Evolutionary conservation across 2,888 invertebrate species (phyloP), one percentile per base, ranked within the genome.

Genomic region (Elegia similella): DNA sequence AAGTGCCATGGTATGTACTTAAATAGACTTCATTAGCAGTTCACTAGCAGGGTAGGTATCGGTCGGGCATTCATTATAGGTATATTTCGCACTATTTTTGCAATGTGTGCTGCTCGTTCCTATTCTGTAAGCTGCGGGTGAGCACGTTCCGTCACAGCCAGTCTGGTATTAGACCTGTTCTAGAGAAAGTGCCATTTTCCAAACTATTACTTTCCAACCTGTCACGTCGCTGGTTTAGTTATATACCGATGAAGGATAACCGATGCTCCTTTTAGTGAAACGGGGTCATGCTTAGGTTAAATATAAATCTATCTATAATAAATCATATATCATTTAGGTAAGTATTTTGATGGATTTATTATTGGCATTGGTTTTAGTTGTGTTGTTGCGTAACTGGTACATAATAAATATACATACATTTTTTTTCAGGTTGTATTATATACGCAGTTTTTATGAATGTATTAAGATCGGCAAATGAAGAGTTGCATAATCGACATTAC

Each of bases 181-280:
- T 75, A 86, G 88, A 88, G 90, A 90, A 90, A 90, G 90, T 89
- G 88, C 81, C 84, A 75, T 79, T 75, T 82, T 76, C 78, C 68
- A 64, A 67, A 66, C 75, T 68, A 81, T 84, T 84, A 88, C 89
- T 90, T 90, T 90, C 88, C 78, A 87, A 85, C 82, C 72, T 74
- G 69, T 73, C 76, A 75, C 73, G 73, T 7, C n/a, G 16, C 34
- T 17, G 38, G 72, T 78, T 80, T 73, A 76, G 73, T 68, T 61
- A 57, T 2, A 23, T 5, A 68, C 70, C 67, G 65, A 68, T 60
- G 61, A 63, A 69, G 65, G 70, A 78, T 76, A 85, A 86, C 87
- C 86, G 86, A 88, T 89, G 86, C 78, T 75, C 67, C 67, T 73
- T 81, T 85, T 82, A 79, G 80, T 78, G 77, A 76, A 86, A 85